These are phyloP conservation scores for Ochropleura plecta DNA, from an alignment of 2,888 invertebrate species.

Conservation along the genomic window DNA sequence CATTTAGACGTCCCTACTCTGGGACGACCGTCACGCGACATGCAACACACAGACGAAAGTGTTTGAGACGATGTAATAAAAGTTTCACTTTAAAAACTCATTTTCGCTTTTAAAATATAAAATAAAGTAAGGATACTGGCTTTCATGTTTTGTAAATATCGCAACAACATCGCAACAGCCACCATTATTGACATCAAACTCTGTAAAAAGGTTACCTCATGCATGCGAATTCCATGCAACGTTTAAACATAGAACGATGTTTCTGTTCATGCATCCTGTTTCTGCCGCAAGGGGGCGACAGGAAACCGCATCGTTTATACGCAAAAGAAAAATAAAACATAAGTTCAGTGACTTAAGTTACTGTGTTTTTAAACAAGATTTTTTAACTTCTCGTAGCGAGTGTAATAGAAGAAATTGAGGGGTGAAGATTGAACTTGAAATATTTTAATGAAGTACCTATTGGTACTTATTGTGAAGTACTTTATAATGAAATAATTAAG, in stretches of 20 bases:
- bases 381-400: constrained; percentile 10
- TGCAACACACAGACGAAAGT: too few species aligned
- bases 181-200: constrained; percentile 16
- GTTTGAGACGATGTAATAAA: too few species aligned
- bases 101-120: too few species aligned
- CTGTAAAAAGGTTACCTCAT: constrained; percentile 39
- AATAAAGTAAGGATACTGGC: too few species aligned
- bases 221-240: constrained; percentile 24
- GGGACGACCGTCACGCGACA: too few species aligned
- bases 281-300: constrained; percentile 30
- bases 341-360: constrained; percentile 41
- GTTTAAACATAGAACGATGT: constrained; percentile 51
- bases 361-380: constrained; percentile 11
- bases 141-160: constrained; percentile 17
- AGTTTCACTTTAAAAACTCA: too few species aligned
- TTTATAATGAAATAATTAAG: too few species aligned
- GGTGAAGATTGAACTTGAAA: constrained; percentile 18
- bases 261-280: constrained; percentile 56
- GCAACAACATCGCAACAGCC: neutral
- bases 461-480: neutral
- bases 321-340: constrained; percentile 39
- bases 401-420: constrained; percentile 28
- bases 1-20: too few species aligned
- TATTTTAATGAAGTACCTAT: constrained; percentile 6
- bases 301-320: constrained; percentile 48